A percentile compares a stretch with the other conserved stretches of the same genome.
These are phyloP conservation scores for Limnodromus scolopaceus DNA, from an alignment of 2,797 vertebrate species.

Conservation along the genomic window DNA sequence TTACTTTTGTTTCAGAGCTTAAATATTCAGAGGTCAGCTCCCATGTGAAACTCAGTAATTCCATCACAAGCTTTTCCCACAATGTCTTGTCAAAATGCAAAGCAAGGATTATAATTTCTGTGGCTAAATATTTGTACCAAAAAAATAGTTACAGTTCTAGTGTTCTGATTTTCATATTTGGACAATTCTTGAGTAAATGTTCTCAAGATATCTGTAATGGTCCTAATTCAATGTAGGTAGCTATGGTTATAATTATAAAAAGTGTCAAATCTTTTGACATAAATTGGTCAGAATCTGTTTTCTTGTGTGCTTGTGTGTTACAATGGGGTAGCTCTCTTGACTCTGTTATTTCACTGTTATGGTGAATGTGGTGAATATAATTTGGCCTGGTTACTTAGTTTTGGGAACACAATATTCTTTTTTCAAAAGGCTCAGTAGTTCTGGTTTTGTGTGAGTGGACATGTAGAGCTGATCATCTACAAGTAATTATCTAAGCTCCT, in stretches of 20 bases:
- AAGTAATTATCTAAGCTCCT: slow-evolving; percentile 10
- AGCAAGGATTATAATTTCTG: not conserved
- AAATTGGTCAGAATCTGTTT: not conserved
- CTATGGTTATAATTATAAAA: not conserved
- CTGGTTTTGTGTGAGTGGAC: not conserved
- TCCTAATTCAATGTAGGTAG: not conserved
- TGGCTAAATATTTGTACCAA: not conserved
- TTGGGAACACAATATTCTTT: not conserved
- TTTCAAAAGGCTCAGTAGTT: not conserved
- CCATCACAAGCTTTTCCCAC: not conserved
- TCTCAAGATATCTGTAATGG: not conserved
- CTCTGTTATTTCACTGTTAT: not conserved
- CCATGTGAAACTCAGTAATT: slow-evolving; percentile 2
- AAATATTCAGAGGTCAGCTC: slow-evolving; percentile 15
- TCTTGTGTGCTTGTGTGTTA: not conserved
- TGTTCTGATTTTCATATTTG: not conserved
- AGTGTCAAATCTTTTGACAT: not conserved
- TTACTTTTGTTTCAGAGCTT: not conserved
- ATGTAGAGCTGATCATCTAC: not conserved
- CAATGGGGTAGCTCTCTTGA: not conserved
- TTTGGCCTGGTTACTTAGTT: not conserved
- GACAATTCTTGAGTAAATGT: not conserved
- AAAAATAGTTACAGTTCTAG: not conserved
- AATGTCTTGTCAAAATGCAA: slow-evolving; percentile 9
- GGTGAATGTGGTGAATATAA: not conserved